These are phyloP conservation scores for Sebastes glaucus DNA, from an alignment of 2,797 vertebrate genomes.

Conservation along the genomic window DNA sequence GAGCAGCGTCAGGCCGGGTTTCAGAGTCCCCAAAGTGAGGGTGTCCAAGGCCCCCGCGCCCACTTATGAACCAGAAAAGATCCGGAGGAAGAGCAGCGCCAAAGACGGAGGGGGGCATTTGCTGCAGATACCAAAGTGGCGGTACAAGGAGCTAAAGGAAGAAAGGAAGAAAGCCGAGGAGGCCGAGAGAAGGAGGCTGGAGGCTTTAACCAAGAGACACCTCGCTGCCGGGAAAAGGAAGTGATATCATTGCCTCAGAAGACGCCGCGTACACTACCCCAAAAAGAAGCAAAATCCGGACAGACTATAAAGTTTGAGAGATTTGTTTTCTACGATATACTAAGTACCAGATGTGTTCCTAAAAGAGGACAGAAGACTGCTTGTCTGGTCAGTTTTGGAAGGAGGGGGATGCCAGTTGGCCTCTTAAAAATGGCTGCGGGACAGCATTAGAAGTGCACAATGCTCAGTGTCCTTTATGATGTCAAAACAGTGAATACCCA, in stretches of 20 bases:
- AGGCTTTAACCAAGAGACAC: constrained; percentile 80
- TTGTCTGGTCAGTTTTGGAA: neutral
- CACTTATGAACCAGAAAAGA: constrained; percentile 87
- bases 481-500: constrained; percentile 44
- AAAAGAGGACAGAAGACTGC: neutral
- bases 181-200: constrained; percentile 84
- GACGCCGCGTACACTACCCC: neutral
- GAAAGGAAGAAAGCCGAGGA: constrained; percentile 91
- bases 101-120: constrained; percentile 82
- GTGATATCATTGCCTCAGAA: constrained; percentile 55
- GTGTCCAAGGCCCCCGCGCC: constrained; percentile 89
- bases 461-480: constrained; percentile 27
- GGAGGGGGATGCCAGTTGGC: neutral
- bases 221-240: constrained; percentile 72
- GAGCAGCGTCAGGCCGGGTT: constrained; percentile 90
- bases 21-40: constrained; percentile 89
- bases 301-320: neutral
- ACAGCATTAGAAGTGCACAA: constrained; percentile 3
- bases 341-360: constrained; percentile 40
- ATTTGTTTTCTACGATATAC: constrained; percentile 10
- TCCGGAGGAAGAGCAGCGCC: constrained; percentile 79
- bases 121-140: constrained; percentile 95
- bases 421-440: constrained; percentile 1
- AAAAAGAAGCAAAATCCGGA: neutral
- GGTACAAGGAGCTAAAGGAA: constrained; percentile 95